Evolutionary conservation across 2,113 vertebrate species (phyloP).

Genomic region (Tor tambroides): DNA sequence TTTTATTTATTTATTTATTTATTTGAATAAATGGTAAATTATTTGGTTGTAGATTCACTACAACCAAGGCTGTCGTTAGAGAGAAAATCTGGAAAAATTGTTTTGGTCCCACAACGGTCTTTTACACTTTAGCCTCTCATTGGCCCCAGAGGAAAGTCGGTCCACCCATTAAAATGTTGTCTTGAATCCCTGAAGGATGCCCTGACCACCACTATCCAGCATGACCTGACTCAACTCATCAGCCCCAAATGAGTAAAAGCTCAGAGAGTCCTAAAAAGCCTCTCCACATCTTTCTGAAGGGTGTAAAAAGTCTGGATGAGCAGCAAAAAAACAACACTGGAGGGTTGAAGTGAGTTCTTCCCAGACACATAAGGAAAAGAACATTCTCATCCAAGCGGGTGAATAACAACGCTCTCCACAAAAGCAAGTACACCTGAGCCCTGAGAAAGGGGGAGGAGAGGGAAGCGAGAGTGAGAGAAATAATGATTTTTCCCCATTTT

Average conservation of each 20-base stretch:
- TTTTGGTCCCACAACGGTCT: neutral
- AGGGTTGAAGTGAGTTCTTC: slow-evolving; percentile 17
- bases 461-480: slow-evolving; percentile 15
- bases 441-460: slow-evolving; percentile 38
- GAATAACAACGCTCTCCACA: slow-evolving; percentile 12
- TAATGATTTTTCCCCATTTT: slow-evolving; percentile 13
- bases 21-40: neutral
- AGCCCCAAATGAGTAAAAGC: neutral
- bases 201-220: neutral
- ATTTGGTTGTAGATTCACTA: neutral
- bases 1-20: no score
- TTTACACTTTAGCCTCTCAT: neutral
- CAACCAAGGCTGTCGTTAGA: neutral
- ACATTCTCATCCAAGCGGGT: slow-evolving; percentile 44
- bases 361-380: slow-evolving; percentile 24
- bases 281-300: slow-evolving; percentile 27
- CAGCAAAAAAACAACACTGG: neutral
- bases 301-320: neutral
- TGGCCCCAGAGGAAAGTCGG: neutral
- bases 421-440: slow-evolving; percentile 40
- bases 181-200: slow-evolving; percentile 1
- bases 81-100: neutral
- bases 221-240: neutral
- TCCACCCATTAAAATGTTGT: neutral
- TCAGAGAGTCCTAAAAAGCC: neutral